These are phyloP conservation scores for Lerema accius DNA, from an alignment of 1,140 invertebrate species.

Conservation along the genomic window DNA sequence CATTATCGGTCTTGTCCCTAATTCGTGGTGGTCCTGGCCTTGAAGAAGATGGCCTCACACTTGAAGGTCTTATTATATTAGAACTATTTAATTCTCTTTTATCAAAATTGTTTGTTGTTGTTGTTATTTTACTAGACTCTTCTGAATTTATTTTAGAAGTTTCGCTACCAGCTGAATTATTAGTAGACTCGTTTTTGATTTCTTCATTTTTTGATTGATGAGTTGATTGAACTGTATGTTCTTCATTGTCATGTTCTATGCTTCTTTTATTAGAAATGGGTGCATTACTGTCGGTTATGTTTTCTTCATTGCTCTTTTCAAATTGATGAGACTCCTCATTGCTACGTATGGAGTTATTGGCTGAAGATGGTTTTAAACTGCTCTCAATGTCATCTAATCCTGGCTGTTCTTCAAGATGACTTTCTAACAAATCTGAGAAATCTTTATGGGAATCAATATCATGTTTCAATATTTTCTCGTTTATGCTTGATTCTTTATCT, in stretches of 20 bases:
- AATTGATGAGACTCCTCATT: neutral
- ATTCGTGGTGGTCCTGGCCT: slow-evolving; percentile 90
- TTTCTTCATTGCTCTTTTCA: neutral
- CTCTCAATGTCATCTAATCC: neutral
- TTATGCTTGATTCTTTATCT: slow-evolving; percentile 1
- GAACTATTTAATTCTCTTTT: slow-evolving; percentile 15
- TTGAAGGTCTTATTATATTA: slow-evolving; percentile 83
- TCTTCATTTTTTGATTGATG: neutral
- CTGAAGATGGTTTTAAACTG: neutral
- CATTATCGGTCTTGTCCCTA: slow-evolving; percentile 79
- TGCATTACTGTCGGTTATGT: neutral
- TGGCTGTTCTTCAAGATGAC: neutral
- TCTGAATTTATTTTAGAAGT: slow-evolving; percentile 15
- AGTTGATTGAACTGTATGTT: neutral
- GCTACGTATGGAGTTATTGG: too few species aligned
- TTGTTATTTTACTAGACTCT: slow-evolving; percentile 8
- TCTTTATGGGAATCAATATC: neutral
- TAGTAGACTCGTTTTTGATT: neutral
- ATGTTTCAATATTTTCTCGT: slow-evolving; percentile 1
- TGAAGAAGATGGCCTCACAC: slow-evolving; percentile 88
- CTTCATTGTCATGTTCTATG: neutral
- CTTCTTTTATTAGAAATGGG: neutral
- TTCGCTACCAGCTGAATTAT: slow-evolving; percentile 1
- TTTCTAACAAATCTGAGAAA: neutral
- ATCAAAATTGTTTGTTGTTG: neutral